Conservation (phyloP, 2,113 vertebrate genomes). For the Embiotoca jacksoni region DNA sequence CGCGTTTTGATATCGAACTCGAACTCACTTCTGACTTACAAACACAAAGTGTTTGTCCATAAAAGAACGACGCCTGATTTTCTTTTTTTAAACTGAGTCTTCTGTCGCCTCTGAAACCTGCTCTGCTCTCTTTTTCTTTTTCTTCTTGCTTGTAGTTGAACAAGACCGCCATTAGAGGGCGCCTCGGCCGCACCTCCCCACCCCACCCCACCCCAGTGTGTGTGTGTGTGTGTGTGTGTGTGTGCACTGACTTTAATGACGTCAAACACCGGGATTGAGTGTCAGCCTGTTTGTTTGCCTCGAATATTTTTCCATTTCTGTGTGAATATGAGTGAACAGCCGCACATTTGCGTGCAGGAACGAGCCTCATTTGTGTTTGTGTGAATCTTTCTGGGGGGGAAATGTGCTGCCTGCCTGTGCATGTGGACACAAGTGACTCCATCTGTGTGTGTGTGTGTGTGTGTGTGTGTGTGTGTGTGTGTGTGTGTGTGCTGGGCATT, state of each 20-base stretch:
- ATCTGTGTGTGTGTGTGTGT: slow-evolving; percentile 44
- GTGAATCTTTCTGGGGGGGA: slow-evolving; percentile 46
- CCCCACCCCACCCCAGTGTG: too few species aligned
- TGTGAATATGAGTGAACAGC: slow-evolving; percentile 38
- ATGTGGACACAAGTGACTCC: slow-evolving; percentile 67
- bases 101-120: not conserved
- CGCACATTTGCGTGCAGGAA: slow-evolving; percentile 40
- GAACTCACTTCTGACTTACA: too few species aligned
- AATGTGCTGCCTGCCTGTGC: slow-evolving; percentile 60
- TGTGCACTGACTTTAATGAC: slow-evolving; percentile 11
- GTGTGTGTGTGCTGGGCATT: slow-evolving; percentile 56
- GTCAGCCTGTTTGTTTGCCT: slow-evolving; percentile 26
- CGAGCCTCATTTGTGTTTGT: slow-evolving; percentile 53
- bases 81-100: too few species aligned
- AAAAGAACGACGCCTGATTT: too few species aligned
- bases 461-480: slow-evolving; percentile 51
- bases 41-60: too few species aligned
- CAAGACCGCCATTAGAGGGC: slow-evolving; percentile 38
- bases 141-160: slow-evolving; percentile 38
- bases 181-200: not conserved
- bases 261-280: not conserved
- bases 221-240: not conserved
- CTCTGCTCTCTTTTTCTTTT: too few species aligned
- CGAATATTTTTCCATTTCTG: slow-evolving; percentile 17
- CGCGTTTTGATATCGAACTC: too few species aligned